Evolutionary conservation across 2,888 invertebrate genomes (phyloP), one percentile per base, ranked within the genome.

Genomic region (Synergus japonicus): DNA sequence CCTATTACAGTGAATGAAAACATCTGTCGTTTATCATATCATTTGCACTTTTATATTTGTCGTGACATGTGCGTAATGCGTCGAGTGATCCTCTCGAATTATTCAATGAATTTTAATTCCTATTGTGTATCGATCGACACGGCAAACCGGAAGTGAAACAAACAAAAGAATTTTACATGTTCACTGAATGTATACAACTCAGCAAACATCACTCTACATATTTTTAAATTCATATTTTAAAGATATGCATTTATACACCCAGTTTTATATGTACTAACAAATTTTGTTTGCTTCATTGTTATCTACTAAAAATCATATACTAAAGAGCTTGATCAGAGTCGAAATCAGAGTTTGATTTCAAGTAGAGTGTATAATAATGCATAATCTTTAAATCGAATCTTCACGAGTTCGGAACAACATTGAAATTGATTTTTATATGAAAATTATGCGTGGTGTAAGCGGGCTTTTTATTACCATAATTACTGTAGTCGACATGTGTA

Each of bases 161-260:
- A 49, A 73, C 69, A 73, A 73, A 73, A 73, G 69, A 73, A 69
- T 54, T 73, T 73, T 15, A 49, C 22, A 67, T 67, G 22, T 73
- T 73, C 29, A 69, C 18, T 69, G 46, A 69, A 69, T 49, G 29
- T 29, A 49, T 54, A 49, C 29, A 49, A 15, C 15, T 54, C 15
- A 29, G 8, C 41, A 41, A 65, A 65, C 65, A 41, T 15, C 37
- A 69, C 46, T 49, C 29, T 29, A 49, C 29, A 69, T 69, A 69
- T 29, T 49, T 49, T 49, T 37, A 15, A 49, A 69, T 41, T 9
- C 49, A 49, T 13, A 15, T 15, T 5, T 10, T 13, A 54, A 69
- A 15, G 2, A 69, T 49, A 49, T 29, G 29, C 18, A 49, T 49
- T 13, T 49, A 49, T 49, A 49, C 49, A 49, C 49, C 49, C 7